Base-by-base conservation (phyloP, 2,888 invertebrate genomes). In the Zeuzera pyrina region DNA sequence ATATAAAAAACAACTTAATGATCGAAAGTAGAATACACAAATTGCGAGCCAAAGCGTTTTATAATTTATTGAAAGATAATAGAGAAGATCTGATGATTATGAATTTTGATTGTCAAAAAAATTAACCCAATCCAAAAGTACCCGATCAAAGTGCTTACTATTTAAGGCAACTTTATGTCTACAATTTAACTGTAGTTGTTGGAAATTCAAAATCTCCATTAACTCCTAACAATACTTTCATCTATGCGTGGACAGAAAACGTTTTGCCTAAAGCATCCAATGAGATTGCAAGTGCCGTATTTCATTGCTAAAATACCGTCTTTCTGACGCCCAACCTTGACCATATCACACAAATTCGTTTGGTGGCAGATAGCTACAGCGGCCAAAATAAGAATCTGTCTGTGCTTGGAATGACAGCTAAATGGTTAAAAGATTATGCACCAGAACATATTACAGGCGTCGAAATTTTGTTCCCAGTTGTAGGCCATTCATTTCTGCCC, bases 21-120 rank as follows among this genome's bases (percentile, higher is more conserved):
- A 23, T 26, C 12, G 10, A n/a, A 12, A 26, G 10, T n/a, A 3
- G 23, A 5, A 10, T 23, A n/a, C 23, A 23, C 10, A 23, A n/a
- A n/a, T 23, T 23, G 10, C 11, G 13, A 26, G 12, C 4, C 12
- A 26, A 26, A 12, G n/a, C 5, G 3, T 23, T 23, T 23, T 23
- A 23, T 13, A 26, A 26, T 11, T 26, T 26, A 24, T 31, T 32
- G 19, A 26, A 12, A 27, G 32, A 32, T 8, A 16, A 27, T 5
- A 27, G 13, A 3, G 21, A 16, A 19, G 35, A 34, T 15, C 7
- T 32, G 14, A 2, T 39, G 21, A 49, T 30, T 14, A 30, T 52
- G 8, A 40, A 37, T 10, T 57, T 47, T 41, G 57, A 60, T 29
- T 58, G 52, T 27, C 45, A 57, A 33, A 57, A 58, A 43, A 60